Evolutionary conservation across 2,797 vertebrate species (phyloP).

Genomic region (Rallus crepitans): DNA sequence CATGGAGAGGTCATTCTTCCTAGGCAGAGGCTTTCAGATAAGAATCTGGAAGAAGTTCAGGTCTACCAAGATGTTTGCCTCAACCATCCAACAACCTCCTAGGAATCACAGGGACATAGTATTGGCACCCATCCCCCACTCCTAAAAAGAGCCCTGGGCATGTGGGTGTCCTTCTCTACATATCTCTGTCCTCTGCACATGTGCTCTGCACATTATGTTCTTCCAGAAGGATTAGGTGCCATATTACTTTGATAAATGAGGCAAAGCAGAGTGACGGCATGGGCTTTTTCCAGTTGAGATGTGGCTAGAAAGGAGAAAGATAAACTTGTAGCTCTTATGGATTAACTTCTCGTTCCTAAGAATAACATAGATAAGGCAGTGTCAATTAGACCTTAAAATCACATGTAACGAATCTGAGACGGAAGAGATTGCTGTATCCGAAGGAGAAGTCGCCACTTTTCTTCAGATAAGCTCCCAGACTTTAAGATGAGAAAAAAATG

Average conservation of each 20-base stretch:
- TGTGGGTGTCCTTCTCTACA: neutral
- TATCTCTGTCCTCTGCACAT: neutral
- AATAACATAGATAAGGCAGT: conserved; percentile 67
- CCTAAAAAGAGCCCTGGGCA: neutral
- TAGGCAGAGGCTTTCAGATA: neutral
- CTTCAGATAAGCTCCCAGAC: conserved; percentile 44
- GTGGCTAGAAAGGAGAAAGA: conserved; percentile 41
- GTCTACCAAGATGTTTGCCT: neutral
- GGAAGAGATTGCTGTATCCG: conserved; percentile 11
- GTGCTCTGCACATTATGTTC: neutral
- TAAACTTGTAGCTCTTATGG: conserved; percentile 38
- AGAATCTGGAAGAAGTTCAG: neutral
- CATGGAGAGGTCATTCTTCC: neutral
- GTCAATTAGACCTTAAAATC: conserved; percentile 63
- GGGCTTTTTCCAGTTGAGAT: neutral
- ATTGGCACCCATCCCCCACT: fast-evolving
- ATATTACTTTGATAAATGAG: conserved; percentile 37
- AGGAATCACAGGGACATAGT: neutral
- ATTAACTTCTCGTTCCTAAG: conserved; percentile 59
- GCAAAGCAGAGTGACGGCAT: conserved; percentile 3
- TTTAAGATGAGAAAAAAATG: conserved; percentile 41
- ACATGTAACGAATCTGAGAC: neutral
- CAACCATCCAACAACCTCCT: neutral
- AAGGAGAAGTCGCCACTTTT: neutral
- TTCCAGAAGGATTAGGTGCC: conserved; percentile 3